Percentiles rank a stretch among this genome's conserved stretches.
phyloP scores from a whole-genome alignment of 2,113 vertebrate species.

The Callochromis pleurospilus region DNA sequence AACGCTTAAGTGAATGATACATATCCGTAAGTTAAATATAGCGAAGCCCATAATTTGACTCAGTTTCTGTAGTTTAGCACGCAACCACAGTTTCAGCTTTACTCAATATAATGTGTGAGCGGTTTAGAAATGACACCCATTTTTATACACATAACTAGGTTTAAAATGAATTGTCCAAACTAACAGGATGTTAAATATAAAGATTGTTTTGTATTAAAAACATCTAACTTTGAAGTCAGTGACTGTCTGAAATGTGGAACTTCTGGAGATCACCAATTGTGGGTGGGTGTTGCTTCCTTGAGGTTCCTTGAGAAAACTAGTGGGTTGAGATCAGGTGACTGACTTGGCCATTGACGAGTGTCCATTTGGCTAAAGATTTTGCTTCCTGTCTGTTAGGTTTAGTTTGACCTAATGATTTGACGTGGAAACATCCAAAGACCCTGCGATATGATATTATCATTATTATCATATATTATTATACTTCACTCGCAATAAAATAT shows the following conservation, averaged over 20 bases:
- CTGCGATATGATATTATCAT: fast-evolving
- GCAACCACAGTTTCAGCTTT: fast-evolving
- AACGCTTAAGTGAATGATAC: fast-evolving
- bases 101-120: fast-evolving
- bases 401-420: neutral
- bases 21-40: fast-evolving
- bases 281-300: neutral
- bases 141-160: fast-evolving
- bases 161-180: neutral
- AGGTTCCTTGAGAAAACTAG: neutral
- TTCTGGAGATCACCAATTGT: fast-evolving
- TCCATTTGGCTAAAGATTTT: neutral
- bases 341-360: fast-evolving
- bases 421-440: fast-evolving
- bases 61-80: neutral
- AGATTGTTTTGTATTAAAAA: neutral
- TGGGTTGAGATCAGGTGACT: neutral
- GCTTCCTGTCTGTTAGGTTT: neutral
- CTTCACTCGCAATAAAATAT: fast-evolving
- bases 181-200: neutral
- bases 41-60: neutral
- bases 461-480: neutral
- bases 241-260: neutral
- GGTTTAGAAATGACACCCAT: neutral
- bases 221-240: neutral